Base-by-base conservation (phyloP, 2,113 vertebrate species). In the Pituophis catenifer region DNA sequence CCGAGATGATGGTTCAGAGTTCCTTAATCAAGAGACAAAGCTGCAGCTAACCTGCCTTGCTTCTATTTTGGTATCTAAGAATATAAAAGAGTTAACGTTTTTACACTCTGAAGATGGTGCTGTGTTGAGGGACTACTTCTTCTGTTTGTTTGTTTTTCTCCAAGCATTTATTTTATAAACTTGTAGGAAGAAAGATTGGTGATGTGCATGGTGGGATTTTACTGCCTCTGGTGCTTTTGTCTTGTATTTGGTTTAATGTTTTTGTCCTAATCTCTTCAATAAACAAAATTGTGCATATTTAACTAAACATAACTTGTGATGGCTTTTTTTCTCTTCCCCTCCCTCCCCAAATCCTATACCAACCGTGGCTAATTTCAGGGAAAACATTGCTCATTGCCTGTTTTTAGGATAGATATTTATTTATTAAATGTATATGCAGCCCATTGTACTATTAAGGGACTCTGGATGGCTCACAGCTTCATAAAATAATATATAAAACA, bases 201-300 rank as follows among this genome's bases (percentile, higher is more conserved):
- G 97, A 97, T 97, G 92, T 99, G 99, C 99, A 99, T 99, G 99
- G 98, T 98, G 98, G 99, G 98, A 98, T 98, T 98, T 98, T 97
- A 96, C 98, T 99, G 98, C 99, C 99, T 99, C 98, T 99, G 99
- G 99, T 99, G 99, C 99, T 99, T 99, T 99, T 99, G 99, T 99
- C 99, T 99, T 98, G 99, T 99, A 99, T 99, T 98, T 98, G 98
- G 99, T 99, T 99, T 99, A 98, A 99, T 99, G 99, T 99, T 98
- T 91, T 99, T 99, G 99, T 99, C 99, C 98, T 99, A 99, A 99
- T 99, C 99, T 99, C 99, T 99, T 99, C 98, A 98, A 98, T 99
- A 99, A 99, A 99, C 99, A 99, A 99, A 98, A 99, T 99, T 98
- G 99, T 99, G 98, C 98, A 98, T 98, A 98, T 98, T 98, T 98